Percentiles rank a stretch among this genome's conserved stretches.
Evolutionary conservation across 2,797 vertebrate species (phyloP).

Genomic region (Ispidina picta): DNA sequence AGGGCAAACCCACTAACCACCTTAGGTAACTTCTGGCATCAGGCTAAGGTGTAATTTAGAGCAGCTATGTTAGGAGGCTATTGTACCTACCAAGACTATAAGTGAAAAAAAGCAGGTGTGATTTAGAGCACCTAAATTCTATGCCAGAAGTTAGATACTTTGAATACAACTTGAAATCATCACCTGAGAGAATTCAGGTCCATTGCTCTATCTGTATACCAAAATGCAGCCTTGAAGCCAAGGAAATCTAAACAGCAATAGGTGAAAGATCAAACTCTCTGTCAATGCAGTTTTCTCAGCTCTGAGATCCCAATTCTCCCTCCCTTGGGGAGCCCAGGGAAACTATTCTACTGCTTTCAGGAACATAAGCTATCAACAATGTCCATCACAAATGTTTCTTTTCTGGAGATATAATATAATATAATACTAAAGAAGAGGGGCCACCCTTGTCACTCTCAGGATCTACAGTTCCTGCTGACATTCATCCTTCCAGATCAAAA

Average conservation of each 20-base stretch:
- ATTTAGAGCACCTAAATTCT: constrained; percentile 25
- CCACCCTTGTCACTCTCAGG: background rate
- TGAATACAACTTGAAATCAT: background rate
- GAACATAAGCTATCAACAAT: background rate
- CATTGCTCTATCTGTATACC: background rate
- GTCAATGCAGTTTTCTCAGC: background rate
- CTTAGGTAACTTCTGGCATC: background rate
- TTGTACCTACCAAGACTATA: background rate
- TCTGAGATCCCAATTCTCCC: background rate
- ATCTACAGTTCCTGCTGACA: background rate
- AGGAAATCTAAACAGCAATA: background rate
- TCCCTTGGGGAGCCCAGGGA: background rate
- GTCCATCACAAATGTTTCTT: background rate
- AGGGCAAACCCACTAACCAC: background rate
- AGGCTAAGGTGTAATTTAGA: background rate
- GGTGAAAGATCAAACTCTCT: background rate
- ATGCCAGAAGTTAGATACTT: background rate
- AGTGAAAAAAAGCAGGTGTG: background rate
- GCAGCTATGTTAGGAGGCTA: background rate
- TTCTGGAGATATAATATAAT: no score
- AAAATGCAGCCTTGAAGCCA: background rate
- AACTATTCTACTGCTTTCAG: background rate
- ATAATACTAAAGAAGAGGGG: background rate
- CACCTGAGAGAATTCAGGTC: background rate
- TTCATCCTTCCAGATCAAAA: background rate